These are phyloP conservation scores for Neoarius graeffei DNA, from an alignment of 2,113 vertebrate genomes.

Conservation along the genomic window DNA sequence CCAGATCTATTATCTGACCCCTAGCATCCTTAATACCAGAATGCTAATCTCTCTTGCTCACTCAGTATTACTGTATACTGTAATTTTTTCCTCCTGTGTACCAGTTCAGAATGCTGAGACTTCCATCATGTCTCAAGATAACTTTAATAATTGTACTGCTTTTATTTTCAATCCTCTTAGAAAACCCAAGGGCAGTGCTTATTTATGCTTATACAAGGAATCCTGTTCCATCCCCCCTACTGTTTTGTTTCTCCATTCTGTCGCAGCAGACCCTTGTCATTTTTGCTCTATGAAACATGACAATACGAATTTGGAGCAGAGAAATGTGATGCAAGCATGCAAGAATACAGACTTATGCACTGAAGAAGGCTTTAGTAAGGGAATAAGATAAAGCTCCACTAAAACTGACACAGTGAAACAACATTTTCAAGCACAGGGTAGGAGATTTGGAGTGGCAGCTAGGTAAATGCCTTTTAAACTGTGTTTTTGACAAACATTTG, in stretches of 20 bases:
- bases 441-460: slow-evolving; percentile 2
- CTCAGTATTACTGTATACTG: slow-evolving; percentile 13
- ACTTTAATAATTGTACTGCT: slow-evolving; percentile 63
- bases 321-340: slow-evolving; percentile 41
- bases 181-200: slow-evolving; percentile 42
- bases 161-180: slow-evolving; percentile 64
- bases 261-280: slow-evolving; percentile 27
- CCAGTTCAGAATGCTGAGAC: slow-evolving; percentile 58
- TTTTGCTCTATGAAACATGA: slow-evolving; percentile 55
- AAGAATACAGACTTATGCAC: slow-evolving; percentile 44
- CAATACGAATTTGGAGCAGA: slow-evolving; percentile 40
- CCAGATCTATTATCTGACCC: slow-evolving; percentile 38
- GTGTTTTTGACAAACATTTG: slow-evolving; percentile 1
- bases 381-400: neutral
- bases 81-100: slow-evolving; percentile 21
- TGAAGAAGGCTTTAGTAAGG: slow-evolving; percentile 33
- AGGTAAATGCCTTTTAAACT: slow-evolving; percentile 18
- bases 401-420: slow-evolving; percentile 5
- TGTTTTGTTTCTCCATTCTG: neutral
- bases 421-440: slow-evolving; percentile 9
- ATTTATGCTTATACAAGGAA: slow-evolving; percentile 15
- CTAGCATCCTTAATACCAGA: slow-evolving; percentile 28
- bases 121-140: slow-evolving; percentile 60
- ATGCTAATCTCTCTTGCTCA: slow-evolving; percentile 49
- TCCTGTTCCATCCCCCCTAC: neutral